Conservation (phyloP, 2,113 vertebrate species). For the Anolis sagrei region DNA sequence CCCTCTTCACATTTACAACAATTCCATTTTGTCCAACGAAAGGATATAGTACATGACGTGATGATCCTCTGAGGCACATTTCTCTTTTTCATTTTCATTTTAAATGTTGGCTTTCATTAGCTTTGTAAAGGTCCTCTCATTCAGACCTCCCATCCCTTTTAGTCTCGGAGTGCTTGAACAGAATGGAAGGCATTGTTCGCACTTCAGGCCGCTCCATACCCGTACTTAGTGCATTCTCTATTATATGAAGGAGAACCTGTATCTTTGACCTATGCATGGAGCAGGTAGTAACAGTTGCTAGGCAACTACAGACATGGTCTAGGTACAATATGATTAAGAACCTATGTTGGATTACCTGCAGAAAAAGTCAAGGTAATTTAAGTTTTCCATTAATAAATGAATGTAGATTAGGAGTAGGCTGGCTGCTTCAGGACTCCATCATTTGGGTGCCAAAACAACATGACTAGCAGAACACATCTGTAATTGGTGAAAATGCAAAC, state of each 20-base stretch:
- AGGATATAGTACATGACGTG: neutral
- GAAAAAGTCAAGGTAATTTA: conserved; percentile 14
- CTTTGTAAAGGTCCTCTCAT: conserved; percentile 1
- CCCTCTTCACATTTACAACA: neutral
- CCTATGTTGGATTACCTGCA: neutral
- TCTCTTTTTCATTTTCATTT: conserved; percentile 9
- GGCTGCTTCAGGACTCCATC: neutral
- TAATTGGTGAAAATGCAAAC: neutral
- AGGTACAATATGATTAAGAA: neutral
- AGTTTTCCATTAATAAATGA: neutral
- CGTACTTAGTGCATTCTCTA: conserved; percentile 6
- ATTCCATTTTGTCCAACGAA: neutral
- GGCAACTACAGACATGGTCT: neutral
- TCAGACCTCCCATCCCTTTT: neutral
- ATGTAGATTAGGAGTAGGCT: conserved; percentile 11
- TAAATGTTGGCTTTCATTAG: neutral
- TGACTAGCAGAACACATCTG: accelerated
- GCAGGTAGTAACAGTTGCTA: conserved; percentile 7
- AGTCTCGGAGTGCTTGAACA: neutral
- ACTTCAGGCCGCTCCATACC: neutral
- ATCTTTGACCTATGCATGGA: neutral
- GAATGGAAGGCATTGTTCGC: neutral
- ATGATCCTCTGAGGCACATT: neutral
- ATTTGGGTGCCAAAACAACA: neutral
- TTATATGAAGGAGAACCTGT: neutral